Evolutionary conservation across 2,797 vertebrate genomes (phyloP).

Genomic region (Masticophis lateralis): DNA sequence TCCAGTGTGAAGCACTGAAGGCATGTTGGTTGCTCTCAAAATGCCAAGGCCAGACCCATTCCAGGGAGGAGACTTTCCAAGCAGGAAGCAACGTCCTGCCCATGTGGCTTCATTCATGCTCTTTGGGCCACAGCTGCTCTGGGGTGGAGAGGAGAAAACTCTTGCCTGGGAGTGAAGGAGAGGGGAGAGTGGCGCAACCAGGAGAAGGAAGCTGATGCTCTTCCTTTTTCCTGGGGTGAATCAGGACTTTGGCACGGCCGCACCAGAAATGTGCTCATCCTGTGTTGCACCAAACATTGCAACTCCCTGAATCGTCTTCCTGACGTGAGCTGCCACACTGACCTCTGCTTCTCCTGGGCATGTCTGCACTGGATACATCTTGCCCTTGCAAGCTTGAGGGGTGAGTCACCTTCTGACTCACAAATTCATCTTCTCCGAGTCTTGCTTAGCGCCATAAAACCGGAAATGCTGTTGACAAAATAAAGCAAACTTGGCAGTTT

Average conservation of each 20-base stretch:
- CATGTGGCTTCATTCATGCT: not conserved
- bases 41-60: too few relatives aligned
- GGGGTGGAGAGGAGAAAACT: not conserved
- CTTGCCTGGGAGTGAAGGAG: not conserved
- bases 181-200: slow-evolving; percentile 27
- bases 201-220: not conserved
- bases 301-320: slow-evolving; percentile 23
- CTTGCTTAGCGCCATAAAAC: not conserved
- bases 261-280: not conserved
- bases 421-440: not conserved
- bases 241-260: not conserved
- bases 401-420: slow-evolving; percentile 23
- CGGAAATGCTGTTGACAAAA: not conserved
- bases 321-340: not conserved
- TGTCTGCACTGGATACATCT: not conserved
- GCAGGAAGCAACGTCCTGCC: not conserved
- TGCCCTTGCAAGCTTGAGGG: not conserved
- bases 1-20: not conserved
- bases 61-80: not conserved
- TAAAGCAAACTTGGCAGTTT: not conserved
- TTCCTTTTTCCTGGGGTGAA: not conserved
- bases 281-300: not conserved
- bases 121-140: not conserved
- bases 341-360: not conserved
- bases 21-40: not conserved